Evolutionary conservation across 1,140 invertebrate species (phyloP).

Genomic region (Drosophila sp.): DNA sequence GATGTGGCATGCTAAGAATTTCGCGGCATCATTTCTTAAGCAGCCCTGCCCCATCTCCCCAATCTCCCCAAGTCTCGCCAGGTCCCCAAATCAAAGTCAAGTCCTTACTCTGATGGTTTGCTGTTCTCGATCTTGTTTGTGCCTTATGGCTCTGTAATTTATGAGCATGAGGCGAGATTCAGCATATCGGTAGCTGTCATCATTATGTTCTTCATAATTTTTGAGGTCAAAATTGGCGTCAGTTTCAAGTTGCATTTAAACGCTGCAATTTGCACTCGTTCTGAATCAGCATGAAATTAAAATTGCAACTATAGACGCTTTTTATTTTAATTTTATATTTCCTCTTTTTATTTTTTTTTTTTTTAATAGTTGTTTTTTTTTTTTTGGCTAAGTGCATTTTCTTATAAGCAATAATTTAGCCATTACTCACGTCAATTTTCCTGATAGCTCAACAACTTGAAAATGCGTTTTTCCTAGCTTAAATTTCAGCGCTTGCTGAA

Average conservation of each 20-base stretch:
- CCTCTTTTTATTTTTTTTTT: not conserved
- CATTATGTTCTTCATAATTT: conserved; percentile 63
- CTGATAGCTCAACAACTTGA: conserved; percentile 19
- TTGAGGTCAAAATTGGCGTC: conserved; percentile 64
- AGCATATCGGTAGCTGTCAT: conserved; percentile 80
- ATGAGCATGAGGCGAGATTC: conserved; percentile 36
- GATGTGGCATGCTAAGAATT: conserved; percentile 78
- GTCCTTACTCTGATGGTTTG: conserved; percentile 3
- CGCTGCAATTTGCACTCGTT: conserved; percentile 29
- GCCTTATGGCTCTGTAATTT: conserved; percentile 78
- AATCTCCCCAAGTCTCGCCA: not conserved
- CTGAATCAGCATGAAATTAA: conserved; percentile 1
- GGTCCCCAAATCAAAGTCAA: too few species aligned
- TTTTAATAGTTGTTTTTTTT: too few species aligned
- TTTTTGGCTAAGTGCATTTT: not conserved
- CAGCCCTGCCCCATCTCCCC: not conserved
- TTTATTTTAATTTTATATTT: conserved; percentile 1
- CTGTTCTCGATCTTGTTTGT: conserved; percentile 58
- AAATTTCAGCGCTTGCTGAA: conserved; percentile 56
- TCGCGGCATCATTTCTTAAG: conserved; percentile 70
- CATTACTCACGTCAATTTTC: conserved; percentile 25
- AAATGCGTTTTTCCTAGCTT: conserved; percentile 28
- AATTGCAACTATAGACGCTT: not conserved
- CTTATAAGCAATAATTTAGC: conserved; percentile 8
- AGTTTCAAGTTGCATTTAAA: conserved; percentile 27